Evolutionary conservation across 2,888 invertebrate species (phyloP), one percentile per base, ranked within the genome.

Genomic region (Herminia tarsipennalis): DNA sequence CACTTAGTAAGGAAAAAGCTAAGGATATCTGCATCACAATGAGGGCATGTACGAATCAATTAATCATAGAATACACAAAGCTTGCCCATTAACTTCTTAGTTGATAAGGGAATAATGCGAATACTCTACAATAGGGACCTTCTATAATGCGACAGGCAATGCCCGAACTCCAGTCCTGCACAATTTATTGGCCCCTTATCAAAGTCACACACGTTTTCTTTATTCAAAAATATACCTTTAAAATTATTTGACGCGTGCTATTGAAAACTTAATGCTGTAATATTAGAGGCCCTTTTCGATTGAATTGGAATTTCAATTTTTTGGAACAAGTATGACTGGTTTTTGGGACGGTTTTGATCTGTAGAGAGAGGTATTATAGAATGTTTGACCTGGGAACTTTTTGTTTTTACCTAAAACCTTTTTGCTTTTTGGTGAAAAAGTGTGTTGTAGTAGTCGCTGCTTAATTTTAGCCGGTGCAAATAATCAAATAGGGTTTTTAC

Each of bases 71-170:
- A 80, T 66, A 80, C 81, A 90, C 88, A 90, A 90, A 82, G 89
- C 85, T 82, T 67, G 82, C 84, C 88, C 89, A 89, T 91, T 91
- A 90, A 88, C 88, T 88, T 88, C 81, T 78, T 81, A 85, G 83
- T 88, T 88, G 88, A 89, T 89, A 88, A 88, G 86, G 86, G 89
- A 85, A 88, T 88, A 88, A 87, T 85, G 80, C 81, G 81, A 78
- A 78, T 74, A 76, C 77, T 74, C 82, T 79, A 89, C 88, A 89
- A 89, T 84, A 75, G 83, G 61, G 72, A 69, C 66, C 35, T 75
- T 70, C 81, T 80, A 79, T 85, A 84, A 81, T 73, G 77, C 81
- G 83, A 86, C 84, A 82, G 74, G 78, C 72, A 74, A 76, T 75
- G 79, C 73, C 71, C 72, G 66, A 75, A 73, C 71, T 73, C 73